These are phyloP conservation scores for Rhinolophus sinicus DNA, from an alignment of 2,113 vertebrate species.

Conservation along the genomic window DNA sequence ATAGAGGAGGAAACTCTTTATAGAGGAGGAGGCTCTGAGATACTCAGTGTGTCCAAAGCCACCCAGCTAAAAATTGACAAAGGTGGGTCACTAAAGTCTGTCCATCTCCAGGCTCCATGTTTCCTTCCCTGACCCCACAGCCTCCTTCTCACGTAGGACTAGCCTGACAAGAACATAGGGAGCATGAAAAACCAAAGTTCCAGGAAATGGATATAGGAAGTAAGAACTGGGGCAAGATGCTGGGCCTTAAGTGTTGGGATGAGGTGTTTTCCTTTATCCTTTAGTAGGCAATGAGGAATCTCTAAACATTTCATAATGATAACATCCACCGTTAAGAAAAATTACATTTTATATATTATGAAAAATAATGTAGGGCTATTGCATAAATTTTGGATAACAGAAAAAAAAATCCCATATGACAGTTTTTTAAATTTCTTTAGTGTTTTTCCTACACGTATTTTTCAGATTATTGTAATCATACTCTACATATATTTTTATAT, in stretches of 20 bases:
- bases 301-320: not conserved
- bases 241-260: not conserved
- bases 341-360: not conserved
- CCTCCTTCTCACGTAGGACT: not conserved
- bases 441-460: not conserved
- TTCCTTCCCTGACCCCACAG: not conserved
- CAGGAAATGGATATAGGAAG: not conserved
- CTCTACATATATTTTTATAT: not conserved
- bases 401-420: not conserved
- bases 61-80: not conserved
- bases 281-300: not conserved
- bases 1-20: not conserved
- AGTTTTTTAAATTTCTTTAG: not conserved
- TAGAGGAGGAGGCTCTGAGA: not conserved
- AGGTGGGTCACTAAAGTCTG: not conserved
- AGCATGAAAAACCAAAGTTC: no score
- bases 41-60: not conserved
- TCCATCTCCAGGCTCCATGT: not conserved
- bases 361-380: not conserved
- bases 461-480: not conserved
- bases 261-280: not conserved
- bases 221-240: not conserved
- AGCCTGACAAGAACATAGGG: not conserved
- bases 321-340: not conserved
- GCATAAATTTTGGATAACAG: not conserved